Percentiles rank a stretch among this genome's conserved stretches.
Conservation (phyloP, 2,797 vertebrate genomes). For the Thripadectes ignobilis region DNA sequence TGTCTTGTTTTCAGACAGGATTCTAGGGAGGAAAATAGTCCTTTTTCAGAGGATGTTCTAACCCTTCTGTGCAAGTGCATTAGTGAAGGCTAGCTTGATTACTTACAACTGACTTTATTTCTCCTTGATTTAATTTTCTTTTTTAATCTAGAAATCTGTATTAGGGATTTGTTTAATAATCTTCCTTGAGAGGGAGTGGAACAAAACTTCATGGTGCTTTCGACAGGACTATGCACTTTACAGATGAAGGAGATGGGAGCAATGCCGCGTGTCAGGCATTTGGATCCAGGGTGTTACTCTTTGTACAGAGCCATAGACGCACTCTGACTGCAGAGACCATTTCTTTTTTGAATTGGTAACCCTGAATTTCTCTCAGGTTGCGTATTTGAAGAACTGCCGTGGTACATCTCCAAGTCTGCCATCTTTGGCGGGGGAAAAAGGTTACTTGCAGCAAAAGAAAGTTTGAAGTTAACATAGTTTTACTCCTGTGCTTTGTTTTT, state of each 20-base stretch:
- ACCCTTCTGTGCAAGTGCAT: neutral
- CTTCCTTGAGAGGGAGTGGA: neutral
- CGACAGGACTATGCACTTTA: neutral
- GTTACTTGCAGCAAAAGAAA: neutral
- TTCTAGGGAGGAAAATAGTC: neutral
- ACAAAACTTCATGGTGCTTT: neutral
- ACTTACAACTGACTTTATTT: neutral
- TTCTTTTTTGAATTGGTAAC: neutral
- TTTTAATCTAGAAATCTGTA: neutral
- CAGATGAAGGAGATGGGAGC: neutral
- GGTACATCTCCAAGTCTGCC: neutral
- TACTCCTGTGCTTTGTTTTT: neutral
- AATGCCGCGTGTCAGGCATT: neutral
- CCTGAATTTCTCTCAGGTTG: neutral
- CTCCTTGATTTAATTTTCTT: neutral
- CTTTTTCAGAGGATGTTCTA: neutral
- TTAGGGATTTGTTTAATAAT: neutral
- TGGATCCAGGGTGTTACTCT: neutral
- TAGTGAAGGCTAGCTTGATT: neutral
- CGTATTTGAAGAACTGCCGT: neutral
- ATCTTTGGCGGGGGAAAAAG: fast-evolving
- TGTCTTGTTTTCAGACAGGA: neutral
- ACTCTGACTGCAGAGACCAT: neutral
- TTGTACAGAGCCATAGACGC: neutral
- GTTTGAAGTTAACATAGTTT: neutral